Evolutionary conservation across 2,888 invertebrate species (phyloP), one percentile per base, ranked within the genome.

Genomic region (Dexiosoma caninum): DNA sequence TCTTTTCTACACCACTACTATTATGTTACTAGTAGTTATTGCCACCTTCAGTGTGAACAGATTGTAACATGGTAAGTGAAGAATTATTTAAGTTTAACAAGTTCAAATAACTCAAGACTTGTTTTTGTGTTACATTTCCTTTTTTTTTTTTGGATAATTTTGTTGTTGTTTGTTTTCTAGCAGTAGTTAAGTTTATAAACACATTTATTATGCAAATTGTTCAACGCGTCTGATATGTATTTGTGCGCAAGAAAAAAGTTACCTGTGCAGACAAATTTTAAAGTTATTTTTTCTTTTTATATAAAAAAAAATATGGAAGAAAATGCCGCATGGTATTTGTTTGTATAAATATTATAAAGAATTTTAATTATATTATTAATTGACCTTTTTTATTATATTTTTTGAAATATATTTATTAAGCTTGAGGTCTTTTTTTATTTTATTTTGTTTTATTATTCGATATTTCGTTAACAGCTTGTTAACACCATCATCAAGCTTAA

Each of bases 21-120:
- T 69, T 70, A 46, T 69, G 27, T 27, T 35, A 4, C 46, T 37
- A n/a, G 35, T 44, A 27, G 30, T 37, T 62, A 10, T 35, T 32
- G 2, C 44, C 57, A n/a, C 10, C 42, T 51, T 12, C 7, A 49
- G 16, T 37, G 30, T 67, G 57, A 67, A 32, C 32, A 19, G n/a
- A 46, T 37, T 27, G n/a, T 10, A 40, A 10, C 37, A 42, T 40
- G 2, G 27, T 23, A 40, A 30, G 19, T 27, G 27, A 27, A 64
- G 64, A 35, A 59, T 66, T 71, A 78, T 78, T 71, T 78, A 51
- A 12, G 44, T 71, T 66, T 78, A 71, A 78, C 42, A 51, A 66
- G 64, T 66, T 62, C 59, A 16, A 66, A 78, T 32, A 57, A 64
- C 57, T 42, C 51, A 12, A 49, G 21, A 62, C 44, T 62, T 44